Evolutionary conservation across 2,888 invertebrate genomes (phyloP), one percentile per base, ranked within the genome.

Genomic region (Parochlus steinenii): DNA sequence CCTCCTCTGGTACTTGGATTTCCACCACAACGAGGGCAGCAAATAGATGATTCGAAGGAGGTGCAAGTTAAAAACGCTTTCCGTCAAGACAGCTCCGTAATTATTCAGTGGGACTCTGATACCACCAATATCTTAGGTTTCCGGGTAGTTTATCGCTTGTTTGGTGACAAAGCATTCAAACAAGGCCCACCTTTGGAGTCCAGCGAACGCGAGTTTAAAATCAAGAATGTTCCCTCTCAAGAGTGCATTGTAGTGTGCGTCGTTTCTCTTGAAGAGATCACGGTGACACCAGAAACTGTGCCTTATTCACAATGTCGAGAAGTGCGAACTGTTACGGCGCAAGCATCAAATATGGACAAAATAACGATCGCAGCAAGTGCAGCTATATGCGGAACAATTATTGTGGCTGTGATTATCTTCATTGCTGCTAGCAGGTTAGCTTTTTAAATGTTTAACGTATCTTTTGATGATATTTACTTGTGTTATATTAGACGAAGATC

Each of bases 171-270:
- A 51, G 78, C 71, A 45, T 90, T 89, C 59, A 86, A 87, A 48
- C 82, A 85, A 54, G 87, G 87, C 5, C 86, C 87, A 11, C 85
- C 86, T 2, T 58, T 90, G 39, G 86, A 87, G 57, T 76, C 85
- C 14, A 83, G 82, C 49, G 86, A 87, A 59, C 64, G 86, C 47
- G 87, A 89, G 58, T 89, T 89, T 51, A 86, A 83, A 60, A 86
- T 90, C 40, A 86, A 86, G 61, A 89, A 87, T 51, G 85, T 90
- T 40, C 89, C 89, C 28, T 72, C 80, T 7, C 85, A 87, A 76
- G 89, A 90, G 65, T 89, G 89, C 56, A 81, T 90, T 44, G 78
- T 90, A 42, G 89, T 90, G 42, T 90, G 90, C 61, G 89, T 90
- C 39, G 81, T 89, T 46, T 86, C 86, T 36, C 62, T 87, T 45